A percentile compares a stretch with the other conserved stretches of the same genome.
Evolutionary conservation across 2,113 vertebrate species (phyloP).

Genomic region (Seriola rivoliana): DNA sequence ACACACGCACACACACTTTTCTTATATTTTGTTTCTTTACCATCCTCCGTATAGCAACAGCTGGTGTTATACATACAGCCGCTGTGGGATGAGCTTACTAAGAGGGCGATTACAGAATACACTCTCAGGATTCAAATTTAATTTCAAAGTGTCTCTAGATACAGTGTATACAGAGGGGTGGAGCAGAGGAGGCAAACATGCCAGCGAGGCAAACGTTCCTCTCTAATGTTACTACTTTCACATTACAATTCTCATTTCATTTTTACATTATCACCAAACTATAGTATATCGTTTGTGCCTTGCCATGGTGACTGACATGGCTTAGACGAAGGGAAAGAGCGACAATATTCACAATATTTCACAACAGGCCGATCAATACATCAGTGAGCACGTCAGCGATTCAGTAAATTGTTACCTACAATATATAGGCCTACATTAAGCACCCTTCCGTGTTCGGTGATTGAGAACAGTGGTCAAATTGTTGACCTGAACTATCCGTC

Average conservation of each 20-base stretch:
- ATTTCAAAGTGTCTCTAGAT: conserved; percentile 37
- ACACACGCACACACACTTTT: background rate
- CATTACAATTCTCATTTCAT: conserved; percentile 22
- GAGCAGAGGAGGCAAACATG: conserved; percentile 11
- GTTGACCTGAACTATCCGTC: no score
- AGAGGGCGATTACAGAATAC: conserved; percentile 49
- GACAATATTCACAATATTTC: background rate
- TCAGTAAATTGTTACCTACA: background rate
- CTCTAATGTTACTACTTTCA: conserved; percentile 11
- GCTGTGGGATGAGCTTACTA: conserved; percentile 23
- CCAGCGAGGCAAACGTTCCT: conserved; percentile 19
- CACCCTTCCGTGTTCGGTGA: background rate
- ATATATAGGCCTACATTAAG: no score
- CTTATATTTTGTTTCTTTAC: background rate
- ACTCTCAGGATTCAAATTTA: conserved; percentile 41
- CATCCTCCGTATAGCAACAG: conserved; percentile 11
- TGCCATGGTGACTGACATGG: background rate
- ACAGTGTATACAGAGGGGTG: conserved; percentile 1
- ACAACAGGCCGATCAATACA: background rate
- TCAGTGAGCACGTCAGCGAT: background rate
- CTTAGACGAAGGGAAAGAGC: background rate
- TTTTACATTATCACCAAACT: background rate
- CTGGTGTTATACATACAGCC: conserved; percentile 40
- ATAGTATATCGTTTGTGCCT: background rate
- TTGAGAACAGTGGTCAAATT: background rate